A percentile compares a stretch with the other conserved stretches of the same genome.
These are phyloP conservation scores for Cyanocitta stelleri DNA, from an alignment of 2,113 vertebrate genomes.

Conservation along the genomic window DNA sequence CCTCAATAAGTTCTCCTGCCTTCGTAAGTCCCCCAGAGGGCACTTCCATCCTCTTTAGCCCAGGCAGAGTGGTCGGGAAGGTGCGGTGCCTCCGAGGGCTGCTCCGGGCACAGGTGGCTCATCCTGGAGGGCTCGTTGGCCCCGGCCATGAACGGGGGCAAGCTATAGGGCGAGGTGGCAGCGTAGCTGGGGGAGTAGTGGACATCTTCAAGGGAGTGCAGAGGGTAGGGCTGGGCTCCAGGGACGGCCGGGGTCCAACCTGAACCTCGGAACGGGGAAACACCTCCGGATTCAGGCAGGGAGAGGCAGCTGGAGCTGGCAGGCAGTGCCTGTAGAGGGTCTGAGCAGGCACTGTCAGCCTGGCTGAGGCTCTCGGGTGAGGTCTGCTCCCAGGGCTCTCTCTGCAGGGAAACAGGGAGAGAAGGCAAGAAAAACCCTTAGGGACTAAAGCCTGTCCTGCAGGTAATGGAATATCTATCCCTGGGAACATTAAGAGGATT, in stretches of 20 bases:
- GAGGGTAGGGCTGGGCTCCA: conserved; percentile 75
- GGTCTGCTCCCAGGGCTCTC: conserved; percentile 86
- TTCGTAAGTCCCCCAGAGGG: conserved; percentile 82
- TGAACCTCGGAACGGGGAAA: conserved; percentile 73
- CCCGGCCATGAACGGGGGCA: conserved; percentile 76
- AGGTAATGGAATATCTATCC: background rate
- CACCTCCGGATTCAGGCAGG: conserved; percentile 67
- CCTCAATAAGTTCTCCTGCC: conserved; percentile 81
- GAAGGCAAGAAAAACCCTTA: background rate
- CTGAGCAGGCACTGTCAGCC: conserved; percentile 68
- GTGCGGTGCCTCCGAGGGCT: conserved; percentile 50
- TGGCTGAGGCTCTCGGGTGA: conserved; percentile 73
- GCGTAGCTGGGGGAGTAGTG: conserved; percentile 78
- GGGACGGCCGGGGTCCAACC: conserved; percentile 70
- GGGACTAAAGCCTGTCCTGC: background rate
- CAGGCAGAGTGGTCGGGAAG: conserved; percentile 73
- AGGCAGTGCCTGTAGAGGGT: conserved; percentile 70
- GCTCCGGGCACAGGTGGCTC: conserved; percentile 67
- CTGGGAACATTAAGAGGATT: background rate
- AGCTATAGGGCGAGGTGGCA: conserved; percentile 69
- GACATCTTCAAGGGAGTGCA: conserved; percentile 84
- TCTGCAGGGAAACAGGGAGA: conserved; percentile 67
- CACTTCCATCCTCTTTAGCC: conserved; percentile 80
- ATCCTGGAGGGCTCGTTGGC: conserved; percentile 78
- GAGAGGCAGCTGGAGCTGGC: conserved; percentile 68